These are phyloP conservation scores for Rhinophrynus dorsalis DNA, from an alignment of 2,797 vertebrate species.

Conservation along the genomic window DNA sequence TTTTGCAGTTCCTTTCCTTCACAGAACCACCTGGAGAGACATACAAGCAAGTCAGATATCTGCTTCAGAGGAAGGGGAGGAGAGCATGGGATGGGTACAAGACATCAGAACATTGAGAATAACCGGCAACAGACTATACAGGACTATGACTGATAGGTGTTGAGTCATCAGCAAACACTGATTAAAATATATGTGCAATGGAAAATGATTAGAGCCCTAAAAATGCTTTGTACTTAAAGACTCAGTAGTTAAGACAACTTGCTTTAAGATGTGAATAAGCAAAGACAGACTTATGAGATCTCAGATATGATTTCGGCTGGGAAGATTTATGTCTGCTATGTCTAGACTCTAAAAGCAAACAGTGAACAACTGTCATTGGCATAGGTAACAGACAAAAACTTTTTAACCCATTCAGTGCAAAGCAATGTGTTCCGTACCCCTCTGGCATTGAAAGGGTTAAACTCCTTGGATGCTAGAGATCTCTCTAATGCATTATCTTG, in stretches of 20 bases:
- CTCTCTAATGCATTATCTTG: too few relatives aligned
- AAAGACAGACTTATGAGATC: constrained; percentile 17
- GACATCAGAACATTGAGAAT: neutral
- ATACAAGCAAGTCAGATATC: constrained; percentile 48
- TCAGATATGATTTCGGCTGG: neutral
- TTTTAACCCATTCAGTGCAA: too few relatives aligned
- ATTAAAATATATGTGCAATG: neutral
- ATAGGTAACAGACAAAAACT: too few relatives aligned
- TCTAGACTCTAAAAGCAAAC: constrained; percentile 14
- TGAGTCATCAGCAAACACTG: constrained; percentile 21
- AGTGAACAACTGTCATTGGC: neutral
- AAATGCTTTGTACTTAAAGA: constrained; percentile 14
- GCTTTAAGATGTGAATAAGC: neutral
- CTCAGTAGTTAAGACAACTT: constrained; percentile 15
- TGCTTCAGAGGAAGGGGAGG: neutral
- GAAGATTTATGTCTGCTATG: constrained; percentile 17
- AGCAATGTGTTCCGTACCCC: too few relatives aligned
- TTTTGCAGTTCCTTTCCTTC: constrained; percentile 89
- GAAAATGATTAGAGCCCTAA: neutral
- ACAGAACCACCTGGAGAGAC: constrained; percentile 91
- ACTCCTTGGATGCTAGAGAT: too few relatives aligned
- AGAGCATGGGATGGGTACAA: neutral
- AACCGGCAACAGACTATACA: neutral
- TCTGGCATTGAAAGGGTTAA: too few relatives aligned
- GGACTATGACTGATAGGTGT: constrained; percentile 23